Evolutionary conservation across 2,113 vertebrate genomes (phyloP).

Genomic region (Illadopsis cleaveri): DNA sequence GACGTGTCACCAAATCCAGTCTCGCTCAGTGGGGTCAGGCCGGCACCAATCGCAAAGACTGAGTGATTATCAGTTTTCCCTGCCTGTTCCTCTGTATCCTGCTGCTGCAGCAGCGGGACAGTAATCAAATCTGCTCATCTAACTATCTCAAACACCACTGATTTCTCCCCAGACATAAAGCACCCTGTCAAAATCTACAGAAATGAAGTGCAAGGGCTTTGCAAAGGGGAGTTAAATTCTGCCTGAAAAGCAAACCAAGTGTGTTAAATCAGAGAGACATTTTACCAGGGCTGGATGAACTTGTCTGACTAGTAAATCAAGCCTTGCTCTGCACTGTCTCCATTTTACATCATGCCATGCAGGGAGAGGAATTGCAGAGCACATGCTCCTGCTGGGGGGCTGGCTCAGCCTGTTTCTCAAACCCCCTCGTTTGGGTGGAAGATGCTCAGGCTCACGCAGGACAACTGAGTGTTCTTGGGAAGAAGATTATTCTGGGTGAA

Average conservation of each 20-base stretch:
- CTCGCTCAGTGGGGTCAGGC: slow-evolving; percentile 56
- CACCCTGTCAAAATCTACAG: slow-evolving; percentile 73
- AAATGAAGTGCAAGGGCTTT: slow-evolving; percentile 69
- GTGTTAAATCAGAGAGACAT: slow-evolving; percentile 71
- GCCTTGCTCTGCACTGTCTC: slow-evolving; percentile 58
- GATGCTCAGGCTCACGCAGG: neutral
- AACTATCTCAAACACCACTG: slow-evolving; percentile 73
- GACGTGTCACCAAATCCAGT: slow-evolving; percentile 35
- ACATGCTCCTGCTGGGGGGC: neutral
- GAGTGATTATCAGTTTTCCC: slow-evolving; percentile 68
- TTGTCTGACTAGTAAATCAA: slow-evolving; percentile 73
- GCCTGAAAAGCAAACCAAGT: slow-evolving; percentile 69
- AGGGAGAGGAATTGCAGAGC: slow-evolving; percentile 32
- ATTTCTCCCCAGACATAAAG: slow-evolving; percentile 75
- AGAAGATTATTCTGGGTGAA: neutral
- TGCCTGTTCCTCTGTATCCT: slow-evolving; percentile 60
- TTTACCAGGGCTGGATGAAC: slow-evolving; percentile 67
- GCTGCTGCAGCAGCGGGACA: slow-evolving; percentile 68
- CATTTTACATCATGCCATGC: slow-evolving; percentile 41
- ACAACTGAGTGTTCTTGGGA: neutral
- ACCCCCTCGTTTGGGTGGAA: neutral
- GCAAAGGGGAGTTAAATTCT: slow-evolving; percentile 70
- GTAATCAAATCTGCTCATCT: slow-evolving; percentile 77
- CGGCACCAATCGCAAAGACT: slow-evolving; percentile 27
- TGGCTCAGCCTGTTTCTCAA: neutral